These are phyloP conservation scores for Drosophila varians DNA, from an alignment of 1,140 invertebrate species.

Conservation along the genomic window DNA sequence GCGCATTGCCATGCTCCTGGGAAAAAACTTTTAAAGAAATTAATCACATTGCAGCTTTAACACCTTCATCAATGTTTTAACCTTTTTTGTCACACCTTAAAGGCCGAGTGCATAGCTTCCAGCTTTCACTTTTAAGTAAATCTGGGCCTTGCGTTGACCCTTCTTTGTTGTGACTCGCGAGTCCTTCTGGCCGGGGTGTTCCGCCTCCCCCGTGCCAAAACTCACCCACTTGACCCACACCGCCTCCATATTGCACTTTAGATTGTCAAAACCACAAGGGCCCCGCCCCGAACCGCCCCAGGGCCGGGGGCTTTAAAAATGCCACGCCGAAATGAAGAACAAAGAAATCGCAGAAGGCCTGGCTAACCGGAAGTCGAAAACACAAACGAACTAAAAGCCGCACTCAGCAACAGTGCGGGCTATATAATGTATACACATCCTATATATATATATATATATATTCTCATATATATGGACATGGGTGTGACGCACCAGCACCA, in stretches of 20 bases:
- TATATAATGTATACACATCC: conserved; percentile 21
- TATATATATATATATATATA: conserved; percentile 2
- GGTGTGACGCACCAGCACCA: conserved; percentile 23
- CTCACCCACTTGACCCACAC: conserved; percentile 46
- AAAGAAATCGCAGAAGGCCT: conserved; percentile 67
- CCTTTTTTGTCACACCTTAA: background rate
- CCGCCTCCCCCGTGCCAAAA: background rate
- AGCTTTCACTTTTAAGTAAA: background rate
- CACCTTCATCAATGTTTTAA: too few species aligned
- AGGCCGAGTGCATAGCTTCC: background rate
- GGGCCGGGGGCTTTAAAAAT: too few species aligned
- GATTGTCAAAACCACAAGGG: conserved; percentile 62
- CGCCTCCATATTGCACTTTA: conserved; percentile 44
- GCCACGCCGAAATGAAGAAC: conserved; percentile 59
- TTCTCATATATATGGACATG: conserved; percentile 8
- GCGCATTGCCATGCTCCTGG: too few species aligned
- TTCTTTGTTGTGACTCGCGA: conserved; percentile 20
- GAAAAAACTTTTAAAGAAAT: too few species aligned
- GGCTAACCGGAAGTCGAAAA: conserved; percentile 78
- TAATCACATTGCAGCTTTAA: background rate
- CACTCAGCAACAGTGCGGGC: conserved; percentile 58
- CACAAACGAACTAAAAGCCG: conserved; percentile 80
- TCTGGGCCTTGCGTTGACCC: conserved; percentile 34
- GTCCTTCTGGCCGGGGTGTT: conserved; percentile 5
- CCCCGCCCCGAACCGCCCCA: conserved; percentile 11